Evolutionary conservation across 2,797 vertebrate genomes (phyloP).

Genomic region (Acestrorhynchus altus): DNA sequence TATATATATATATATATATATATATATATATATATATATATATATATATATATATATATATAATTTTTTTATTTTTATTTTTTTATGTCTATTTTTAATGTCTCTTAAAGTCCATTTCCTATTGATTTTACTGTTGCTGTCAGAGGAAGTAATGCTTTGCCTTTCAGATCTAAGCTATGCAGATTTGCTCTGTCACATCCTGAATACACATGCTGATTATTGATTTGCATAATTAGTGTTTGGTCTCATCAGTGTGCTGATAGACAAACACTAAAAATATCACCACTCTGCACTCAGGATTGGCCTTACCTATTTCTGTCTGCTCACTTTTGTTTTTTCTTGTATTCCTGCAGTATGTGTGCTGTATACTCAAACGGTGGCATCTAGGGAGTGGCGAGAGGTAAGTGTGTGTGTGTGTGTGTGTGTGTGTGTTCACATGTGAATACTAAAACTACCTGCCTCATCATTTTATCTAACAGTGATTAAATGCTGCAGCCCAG

Average conservation of each 20-base stretch:
- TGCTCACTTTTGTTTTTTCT: constrained; percentile 52
- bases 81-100: neutral
- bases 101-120: neutral
- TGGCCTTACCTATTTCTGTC: neutral
- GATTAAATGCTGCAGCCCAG: constrained; percentile 20
- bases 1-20: neutral
- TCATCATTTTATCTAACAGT: constrained; percentile 11
- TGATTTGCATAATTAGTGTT: constrained; percentile 36
- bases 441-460: neutral
- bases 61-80: too few relatives aligned
- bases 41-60: neutral
- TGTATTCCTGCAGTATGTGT: constrained; percentile 89
- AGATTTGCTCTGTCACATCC: neutral
- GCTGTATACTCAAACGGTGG: constrained; percentile 93
- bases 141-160: neutral
- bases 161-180: constrained; percentile 6
- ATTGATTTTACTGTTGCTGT: neutral
- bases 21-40: neutral
- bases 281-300: constrained; percentile 8
- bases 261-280: constrained; percentile 29
- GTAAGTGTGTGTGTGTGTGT: constrained; percentile 75
- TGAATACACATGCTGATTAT: constrained; percentile 30
- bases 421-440: constrained; percentile 7
- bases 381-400: constrained; percentile 98
- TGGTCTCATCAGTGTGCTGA: constrained; percentile 27